Conservation (phyloP, 2,113 vertebrate genomes). For the Gallinago jamesoni region DNA sequence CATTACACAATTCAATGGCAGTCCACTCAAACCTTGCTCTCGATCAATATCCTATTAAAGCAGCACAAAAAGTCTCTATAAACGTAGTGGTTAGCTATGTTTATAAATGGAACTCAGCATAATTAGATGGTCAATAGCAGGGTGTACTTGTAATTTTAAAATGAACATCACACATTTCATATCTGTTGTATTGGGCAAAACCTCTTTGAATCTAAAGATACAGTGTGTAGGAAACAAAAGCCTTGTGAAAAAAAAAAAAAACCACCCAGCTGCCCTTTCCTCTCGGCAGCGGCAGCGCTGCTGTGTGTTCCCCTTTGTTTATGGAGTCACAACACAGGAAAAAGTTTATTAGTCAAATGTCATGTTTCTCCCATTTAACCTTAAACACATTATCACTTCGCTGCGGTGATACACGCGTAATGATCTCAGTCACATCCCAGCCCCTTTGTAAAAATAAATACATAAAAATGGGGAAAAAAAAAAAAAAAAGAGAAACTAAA, state of each 20-base stretch:
- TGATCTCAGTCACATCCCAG: constrained; percentile 49
- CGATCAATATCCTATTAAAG: constrained; percentile 99
- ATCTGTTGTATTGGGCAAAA: constrained; percentile 53
- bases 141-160: constrained; percentile 82
- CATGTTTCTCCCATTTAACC: constrained; percentile 53
- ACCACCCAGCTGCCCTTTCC: constrained; percentile 15
- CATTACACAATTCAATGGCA: constrained; percentile 95
- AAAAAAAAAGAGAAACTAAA: constrained; percentile 1
- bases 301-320: constrained; percentile 53
- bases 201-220: constrained; percentile 20
- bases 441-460: constrained; percentile 45
- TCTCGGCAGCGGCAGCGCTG: not conserved
- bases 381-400: constrained; percentile 49
- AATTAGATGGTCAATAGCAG: constrained; percentile 89
- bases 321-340: constrained; percentile 59
- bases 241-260: not conserved
- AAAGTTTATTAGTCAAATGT: constrained; percentile 45
- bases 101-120: constrained; percentile 92
- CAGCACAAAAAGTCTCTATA: constrained; percentile 91
- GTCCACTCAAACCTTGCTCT: constrained; percentile 92
- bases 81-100: constrained; percentile 89
- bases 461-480: not conserved
- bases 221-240: constrained; percentile 39
- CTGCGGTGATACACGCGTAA: constrained; percentile 27
- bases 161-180: constrained; percentile 77